phyloP scores from a whole-genome alignment of 2,797 vertebrate species.

The Takifugu ocellatus region DNA sequence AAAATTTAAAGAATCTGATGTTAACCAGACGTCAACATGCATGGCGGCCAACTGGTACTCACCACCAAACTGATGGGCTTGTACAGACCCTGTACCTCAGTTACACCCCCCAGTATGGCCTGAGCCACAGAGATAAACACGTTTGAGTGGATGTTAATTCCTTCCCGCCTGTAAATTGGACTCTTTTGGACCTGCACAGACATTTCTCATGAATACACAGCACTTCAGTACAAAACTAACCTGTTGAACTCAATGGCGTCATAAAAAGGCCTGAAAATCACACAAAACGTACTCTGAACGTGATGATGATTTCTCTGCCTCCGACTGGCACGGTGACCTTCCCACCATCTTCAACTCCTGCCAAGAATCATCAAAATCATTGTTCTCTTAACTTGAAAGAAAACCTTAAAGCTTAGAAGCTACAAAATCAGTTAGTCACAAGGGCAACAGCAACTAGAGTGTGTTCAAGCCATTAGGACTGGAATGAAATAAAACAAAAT shows the following conservation, averaged over 20 bases:
- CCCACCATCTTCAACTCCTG: slow-evolving; percentile 92
- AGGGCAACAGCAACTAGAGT: too few relatives aligned
- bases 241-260: not conserved
- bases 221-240: too few relatives aligned
- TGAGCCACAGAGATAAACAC: slow-evolving; percentile 87
- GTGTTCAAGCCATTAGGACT: too few relatives aligned
- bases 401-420: too few relatives aligned
- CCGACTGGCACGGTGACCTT: slow-evolving; percentile 88
- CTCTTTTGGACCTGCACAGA: slow-evolving; percentile 86
- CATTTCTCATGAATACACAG: too few relatives aligned
- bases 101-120: slow-evolving; percentile 88
- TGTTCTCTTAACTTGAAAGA: too few relatives aligned
- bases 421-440: too few relatives aligned
- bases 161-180: slow-evolving; percentile 83
- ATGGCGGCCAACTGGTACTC: slow-evolving; percentile 8
- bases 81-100: slow-evolving; percentile 83
- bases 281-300: slow-evolving; percentile 82
- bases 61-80: slow-evolving; percentile 78
- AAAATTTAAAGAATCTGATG: not conserved
- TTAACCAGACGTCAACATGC: not conserved
- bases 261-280: not conserved
- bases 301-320: slow-evolving; percentile 88
- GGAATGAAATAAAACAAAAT: too few relatives aligned
- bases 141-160: slow-evolving; percentile 90
- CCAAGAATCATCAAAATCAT: not conserved